Evolutionary conservation across 37 sponge, comb jelly and placozoan species (phyloP).

Genomic region (Chondrilla cf. caribensis): DNA sequence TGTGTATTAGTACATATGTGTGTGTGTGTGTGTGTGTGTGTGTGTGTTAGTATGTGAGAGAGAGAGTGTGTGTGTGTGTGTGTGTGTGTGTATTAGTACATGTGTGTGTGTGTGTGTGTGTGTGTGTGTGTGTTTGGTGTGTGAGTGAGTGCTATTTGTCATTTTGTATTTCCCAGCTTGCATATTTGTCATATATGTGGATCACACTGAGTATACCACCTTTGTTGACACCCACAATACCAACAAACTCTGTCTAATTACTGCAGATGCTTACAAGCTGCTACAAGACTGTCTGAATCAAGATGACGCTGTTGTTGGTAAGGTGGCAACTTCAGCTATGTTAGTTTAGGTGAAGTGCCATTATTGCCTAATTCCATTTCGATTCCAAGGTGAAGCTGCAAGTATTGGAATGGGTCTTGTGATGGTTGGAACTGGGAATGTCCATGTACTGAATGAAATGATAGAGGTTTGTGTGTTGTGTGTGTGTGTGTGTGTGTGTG

Average conservation of each 20-base stretch:
- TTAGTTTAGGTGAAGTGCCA: not conserved
- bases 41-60: too few species aligned
- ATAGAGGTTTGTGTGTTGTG: constrained; percentile 42
- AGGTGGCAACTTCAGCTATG: not conserved
- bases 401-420: constrained; percentile 98
- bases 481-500: not conserved
- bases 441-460: constrained; percentile 72
- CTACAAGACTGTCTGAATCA: constrained; percentile 84
- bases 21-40: too few species aligned
- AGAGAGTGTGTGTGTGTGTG: too few species aligned
- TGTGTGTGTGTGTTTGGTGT: too few species aligned
- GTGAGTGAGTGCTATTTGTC: too few species aligned
- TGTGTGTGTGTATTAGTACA: too few species aligned
- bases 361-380: not conserved
- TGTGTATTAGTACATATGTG: not conserved
- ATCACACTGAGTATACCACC: too few species aligned
- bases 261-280: constrained; percentile 78
- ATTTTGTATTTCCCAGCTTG: too few species aligned
- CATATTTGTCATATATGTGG: too few species aligned
- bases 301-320: constrained; percentile 96
- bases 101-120: too few species aligned
- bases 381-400: constrained; percentile 80
- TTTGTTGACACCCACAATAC: too few species aligned
- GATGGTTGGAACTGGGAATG: constrained; percentile 78
- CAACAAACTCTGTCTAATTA: not conserved